Conservation (phyloP, 1,140 invertebrate genomes). For the Drosophila parvula region DNA sequence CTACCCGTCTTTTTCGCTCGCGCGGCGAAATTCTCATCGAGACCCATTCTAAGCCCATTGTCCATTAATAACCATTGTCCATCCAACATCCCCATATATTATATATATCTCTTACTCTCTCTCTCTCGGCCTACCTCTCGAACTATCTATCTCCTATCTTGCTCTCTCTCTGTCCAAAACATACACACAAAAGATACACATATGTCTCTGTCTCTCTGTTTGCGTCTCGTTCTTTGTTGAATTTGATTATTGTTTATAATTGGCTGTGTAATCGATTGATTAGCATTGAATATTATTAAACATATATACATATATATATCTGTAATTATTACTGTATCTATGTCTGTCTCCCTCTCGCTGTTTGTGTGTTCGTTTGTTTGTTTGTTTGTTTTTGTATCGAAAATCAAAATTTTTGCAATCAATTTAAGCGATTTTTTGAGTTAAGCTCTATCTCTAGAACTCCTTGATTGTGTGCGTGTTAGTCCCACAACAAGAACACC, state of each 20-base stretch:
- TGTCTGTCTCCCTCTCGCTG: slow-evolving; percentile 51
- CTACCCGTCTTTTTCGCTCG: slow-evolving; percentile 4
- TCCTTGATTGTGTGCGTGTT: slow-evolving; percentile 32
- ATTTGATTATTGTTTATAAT: slow-evolving; percentile 58
- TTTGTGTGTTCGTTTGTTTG: slow-evolving; percentile 46
- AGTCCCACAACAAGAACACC: slow-evolving; percentile 9
- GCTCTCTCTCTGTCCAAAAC: slow-evolving; percentile 7
- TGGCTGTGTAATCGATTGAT: slow-evolving; percentile 61
- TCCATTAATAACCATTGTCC: slow-evolving; percentile 73
- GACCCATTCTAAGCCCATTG: slow-evolving; percentile 51
- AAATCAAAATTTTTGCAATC: slow-evolving; percentile 31
- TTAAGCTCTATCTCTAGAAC: slow-evolving; percentile 28
- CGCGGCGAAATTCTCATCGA: slow-evolving; percentile 32
- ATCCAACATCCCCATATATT: slow-evolving; percentile 65
- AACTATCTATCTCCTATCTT: slow-evolving; percentile 28
- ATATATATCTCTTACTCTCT: slow-evolving; percentile 46
- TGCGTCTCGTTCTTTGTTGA: slow-evolving; percentile 29
- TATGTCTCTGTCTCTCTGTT: slow-evolving; percentile 21
- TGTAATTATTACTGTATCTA: slow-evolving; percentile 25
- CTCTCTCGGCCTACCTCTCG: slow-evolving; percentile 25
- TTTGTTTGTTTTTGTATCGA: slow-evolving; percentile 23
- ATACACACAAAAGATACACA: slow-evolving; percentile 10
- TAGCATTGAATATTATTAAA: slow-evolving; percentile 31
- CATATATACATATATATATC: slow-evolving; percentile 21
- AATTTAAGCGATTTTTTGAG: slow-evolving; percentile 39